phyloP scores from a whole-genome alignment of 2,797 vertebrate species.

The Dendrocincla fuliginosa region DNA sequence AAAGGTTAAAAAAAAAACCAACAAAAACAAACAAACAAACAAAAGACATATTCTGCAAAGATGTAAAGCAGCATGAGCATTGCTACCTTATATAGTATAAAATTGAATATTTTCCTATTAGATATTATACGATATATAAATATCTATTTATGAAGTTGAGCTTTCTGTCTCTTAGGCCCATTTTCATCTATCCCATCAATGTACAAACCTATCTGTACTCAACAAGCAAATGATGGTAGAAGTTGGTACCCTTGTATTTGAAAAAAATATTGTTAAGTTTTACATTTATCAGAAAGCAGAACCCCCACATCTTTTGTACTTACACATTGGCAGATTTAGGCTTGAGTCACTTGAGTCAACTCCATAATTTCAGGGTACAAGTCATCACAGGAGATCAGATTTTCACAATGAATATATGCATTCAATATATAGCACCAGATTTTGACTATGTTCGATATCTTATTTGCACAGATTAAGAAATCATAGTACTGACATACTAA shows the following conservation, averaged over 20 bases:
- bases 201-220: not conserved
- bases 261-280: not conserved
- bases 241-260: not conserved
- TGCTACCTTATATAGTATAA: not conserved
- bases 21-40: not conserved
- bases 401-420: not conserved
- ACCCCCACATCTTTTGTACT: not conserved
- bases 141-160: not conserved
- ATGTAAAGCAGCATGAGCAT: not conserved
- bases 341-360: not conserved
- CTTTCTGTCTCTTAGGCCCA: not conserved
- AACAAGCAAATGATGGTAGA: not conserved
- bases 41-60: not conserved
- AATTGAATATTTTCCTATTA: not conserved
- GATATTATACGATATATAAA: not conserved
- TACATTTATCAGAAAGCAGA: not conserved
- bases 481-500: not conserved
- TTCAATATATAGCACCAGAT: not conserved
- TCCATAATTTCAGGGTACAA: not conserved
- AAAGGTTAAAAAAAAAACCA: not conserved
- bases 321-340: not conserved
- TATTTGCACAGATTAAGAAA: not conserved
- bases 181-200: not conserved
- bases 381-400: not conserved
- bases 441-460: not conserved